These are phyloP conservation scores for Zygaena filipendulae DNA, from an alignment of 2,888 invertebrate species.

Conservation along the genomic window DNA sequence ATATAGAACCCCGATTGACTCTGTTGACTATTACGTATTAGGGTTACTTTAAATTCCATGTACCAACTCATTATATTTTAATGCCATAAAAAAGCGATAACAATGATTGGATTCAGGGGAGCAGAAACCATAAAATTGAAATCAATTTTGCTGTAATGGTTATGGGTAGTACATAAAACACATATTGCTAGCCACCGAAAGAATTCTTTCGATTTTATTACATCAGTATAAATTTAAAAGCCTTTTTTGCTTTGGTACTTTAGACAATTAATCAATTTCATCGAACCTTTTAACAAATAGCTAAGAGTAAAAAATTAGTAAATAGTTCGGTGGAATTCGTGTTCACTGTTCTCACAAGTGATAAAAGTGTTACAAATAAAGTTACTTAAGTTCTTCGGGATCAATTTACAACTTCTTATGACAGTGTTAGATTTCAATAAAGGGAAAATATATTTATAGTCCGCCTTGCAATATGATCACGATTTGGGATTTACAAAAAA, in stretches of 20 bases:
- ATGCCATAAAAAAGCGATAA: constrained; percentile 58
- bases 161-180: constrained; percentile 54
- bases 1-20: constrained; percentile 2
- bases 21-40: constrained; percentile 17
- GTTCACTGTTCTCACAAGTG: constrained; percentile 18
- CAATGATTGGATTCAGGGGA: constrained; percentile 65
- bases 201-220: constrained; percentile 34
- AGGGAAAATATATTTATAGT: constrained; percentile 51
- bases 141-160: constrained; percentile 65
- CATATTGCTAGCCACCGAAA: constrained; percentile 37
- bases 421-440: constrained; percentile 59
- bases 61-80: constrained; percentile 57
- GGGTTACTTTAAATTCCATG: constrained; percentile 32
- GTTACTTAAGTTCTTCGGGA: too few species aligned
- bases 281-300: too few species aligned
- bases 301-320: too few species aligned
- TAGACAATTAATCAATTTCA: constrained; percentile 17
- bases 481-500: constrained; percentile 56
- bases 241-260: constrained; percentile 8
- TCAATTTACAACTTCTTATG: constrained; percentile 51
- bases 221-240: not conserved
- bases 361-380: constrained; percentile 37
- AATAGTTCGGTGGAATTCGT: too few species aligned
- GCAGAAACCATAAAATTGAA: constrained; percentile 66
- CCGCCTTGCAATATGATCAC: constrained; percentile 49